Conservation (phyloP, 2,113 vertebrate species). For the Vulpes vulpes region DNA sequence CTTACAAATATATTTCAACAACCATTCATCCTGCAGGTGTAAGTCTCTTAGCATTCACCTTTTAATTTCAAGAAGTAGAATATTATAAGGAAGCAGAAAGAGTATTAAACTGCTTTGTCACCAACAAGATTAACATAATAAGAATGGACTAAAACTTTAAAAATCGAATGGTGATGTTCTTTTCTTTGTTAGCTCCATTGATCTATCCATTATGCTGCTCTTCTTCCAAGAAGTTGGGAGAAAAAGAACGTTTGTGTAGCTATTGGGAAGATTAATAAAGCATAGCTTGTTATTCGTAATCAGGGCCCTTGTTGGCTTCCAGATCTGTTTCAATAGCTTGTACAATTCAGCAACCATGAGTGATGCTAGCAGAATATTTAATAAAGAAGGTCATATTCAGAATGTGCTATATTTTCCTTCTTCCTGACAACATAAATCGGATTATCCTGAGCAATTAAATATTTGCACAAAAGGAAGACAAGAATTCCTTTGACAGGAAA, state of each 20-base stretch:
- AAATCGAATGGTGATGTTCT: not conserved
- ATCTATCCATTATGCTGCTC: slow-evolving; percentile 45
- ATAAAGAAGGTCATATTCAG: slow-evolving; percentile 51
- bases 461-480: slow-evolving; percentile 46
- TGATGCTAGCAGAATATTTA: slow-evolving; percentile 53
- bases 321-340: slow-evolving; percentile 47
- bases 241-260: slow-evolving; percentile 47
- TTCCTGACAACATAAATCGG: not conserved
- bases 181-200: slow-evolving; percentile 44
- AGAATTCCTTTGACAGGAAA: slow-evolving; percentile 10
- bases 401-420: not conserved
- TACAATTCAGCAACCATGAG: slow-evolving; percentile 41
- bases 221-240: slow-evolving; percentile 32
- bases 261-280: slow-evolving; percentile 68
- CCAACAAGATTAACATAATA: slow-evolving; percentile 51
- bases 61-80: slow-evolving; percentile 34
- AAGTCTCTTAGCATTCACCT: slow-evolving; percentile 2
- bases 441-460: slow-evolving; percentile 58
- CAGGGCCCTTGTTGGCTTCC: not conserved
- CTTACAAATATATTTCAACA: slow-evolving; percentile 27
- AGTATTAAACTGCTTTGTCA: not conserved
- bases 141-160: slow-evolving; percentile 21
- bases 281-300: slow-evolving; percentile 56
- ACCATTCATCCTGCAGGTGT: not conserved
- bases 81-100: not conserved